Conservation (phyloP, 2,113 vertebrate genomes). For the Lagopus muta region DNA sequence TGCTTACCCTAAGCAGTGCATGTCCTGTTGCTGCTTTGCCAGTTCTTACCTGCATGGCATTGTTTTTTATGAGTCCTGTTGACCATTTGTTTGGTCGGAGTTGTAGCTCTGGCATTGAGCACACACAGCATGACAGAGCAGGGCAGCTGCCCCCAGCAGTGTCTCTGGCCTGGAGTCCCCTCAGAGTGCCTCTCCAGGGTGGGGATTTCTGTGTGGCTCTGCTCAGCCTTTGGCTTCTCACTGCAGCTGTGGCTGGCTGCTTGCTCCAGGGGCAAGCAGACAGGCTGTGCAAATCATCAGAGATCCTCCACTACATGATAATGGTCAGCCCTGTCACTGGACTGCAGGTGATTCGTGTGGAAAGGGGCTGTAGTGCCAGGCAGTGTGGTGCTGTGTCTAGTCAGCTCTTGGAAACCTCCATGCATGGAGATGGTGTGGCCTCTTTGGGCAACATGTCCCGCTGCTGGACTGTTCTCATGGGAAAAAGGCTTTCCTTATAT, state of each 20-base stretch:
- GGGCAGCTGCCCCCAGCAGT: accelerated
- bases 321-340: not conserved
- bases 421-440: not conserved
- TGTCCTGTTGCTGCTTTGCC: not conserved
- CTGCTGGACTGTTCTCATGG: not conserved
- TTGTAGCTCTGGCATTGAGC: not conserved
- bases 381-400: not conserved
- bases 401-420: not conserved
- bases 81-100: not conserved
- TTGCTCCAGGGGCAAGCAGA: not conserved
- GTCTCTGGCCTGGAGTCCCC: not conserved
- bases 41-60: not conserved
- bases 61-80: not conserved
- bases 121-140: not conserved
- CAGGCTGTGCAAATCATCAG: accelerated
- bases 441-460: not conserved
- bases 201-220: not conserved
- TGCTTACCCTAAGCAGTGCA: not conserved
- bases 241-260: not conserved
- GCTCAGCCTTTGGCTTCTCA: not conserved
- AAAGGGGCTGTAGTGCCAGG: not conserved
- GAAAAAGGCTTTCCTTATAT: not conserved
- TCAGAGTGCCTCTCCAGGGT: accelerated
- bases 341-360: not conserved
- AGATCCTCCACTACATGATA: not conserved